phyloP scores from a whole-genome alignment of 1,140 invertebrate species.

The Cherax destructor region DNA sequence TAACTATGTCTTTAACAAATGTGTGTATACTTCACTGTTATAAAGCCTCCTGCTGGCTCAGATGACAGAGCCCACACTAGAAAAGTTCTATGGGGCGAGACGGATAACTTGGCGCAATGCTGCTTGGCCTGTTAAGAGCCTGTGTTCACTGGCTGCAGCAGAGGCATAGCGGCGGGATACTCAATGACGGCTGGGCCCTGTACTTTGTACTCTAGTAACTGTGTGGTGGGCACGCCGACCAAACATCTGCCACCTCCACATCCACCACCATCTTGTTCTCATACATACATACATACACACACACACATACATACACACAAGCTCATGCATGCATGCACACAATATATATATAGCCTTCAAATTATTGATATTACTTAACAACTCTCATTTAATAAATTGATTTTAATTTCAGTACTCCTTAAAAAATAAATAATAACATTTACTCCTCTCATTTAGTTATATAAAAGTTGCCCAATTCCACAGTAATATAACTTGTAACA shows the following conservation, averaged over 20 bases:
- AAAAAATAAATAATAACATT: conserved; percentile 10
- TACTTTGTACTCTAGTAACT: conserved; percentile 59
- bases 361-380: not conserved
- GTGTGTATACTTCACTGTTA: conserved; percentile 36
- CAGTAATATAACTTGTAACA: not conserved
- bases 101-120: conserved; percentile 35
- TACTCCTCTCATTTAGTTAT: not conserved
- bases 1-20: conserved; percentile 50
- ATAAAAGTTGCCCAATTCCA: not conserved
- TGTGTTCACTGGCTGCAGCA: conserved; percentile 45
- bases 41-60: conserved; percentile 35
- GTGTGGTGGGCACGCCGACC: not conserved
- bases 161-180: conserved; percentile 56
- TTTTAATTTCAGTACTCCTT: not conserved
- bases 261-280: not conserved
- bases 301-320: conserved; percentile 32
- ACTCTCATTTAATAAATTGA: not conserved
- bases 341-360: not conserved
- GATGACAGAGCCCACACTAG: conserved; percentile 26
- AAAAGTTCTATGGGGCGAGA: conserved; percentile 32
- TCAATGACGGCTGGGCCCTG: conserved; percentile 55
- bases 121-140: conserved; percentile 20
- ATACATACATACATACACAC: conserved; percentile 26
- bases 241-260: not conserved
- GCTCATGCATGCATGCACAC: conserved; percentile 13